Evolutionary conservation across 2,888 invertebrate species (phyloP), one percentile per base, ranked within the genome.

Genomic region (Torymus texanus): DNA sequence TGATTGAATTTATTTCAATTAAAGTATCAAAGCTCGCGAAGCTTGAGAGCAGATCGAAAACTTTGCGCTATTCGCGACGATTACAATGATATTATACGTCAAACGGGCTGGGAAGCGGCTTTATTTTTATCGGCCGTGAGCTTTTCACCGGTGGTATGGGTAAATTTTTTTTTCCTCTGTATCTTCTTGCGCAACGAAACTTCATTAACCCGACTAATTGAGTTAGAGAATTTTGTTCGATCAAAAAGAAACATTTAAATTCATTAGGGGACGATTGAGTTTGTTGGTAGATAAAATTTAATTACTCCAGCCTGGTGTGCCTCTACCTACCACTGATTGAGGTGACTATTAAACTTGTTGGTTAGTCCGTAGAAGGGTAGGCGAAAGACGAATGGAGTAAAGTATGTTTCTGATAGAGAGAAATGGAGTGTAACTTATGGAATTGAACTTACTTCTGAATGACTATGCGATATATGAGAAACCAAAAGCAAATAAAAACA

Each of bases 211-310:
- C 14, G 13, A 66, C 53, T 51, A 5, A 66, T 66, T 66, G 14
- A n/a, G 16, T 41, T 16, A 51, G 12, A 11, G 16, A 21, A 62
- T 62, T 41, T 62, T 21, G 21, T 29, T 41, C 8, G 41, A 41
- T 41, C 41, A 41, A 13, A 24, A 62, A 62, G 62, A 62, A n/a
- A n/a, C 62, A 41, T 29, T 62, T 55, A 24, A 67, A 67, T n/a
- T 14, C n/a, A n/a, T 13, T 10, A 55, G 24, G 24, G n/a, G 21
- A 13, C 16, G 59, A 59, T 13, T 24, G n/a, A 55, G 55, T 67
- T 55, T 14, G 67, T 55, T 67, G 13, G n/a, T 24, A 41, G 21
- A 67, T n/a, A 67, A 58, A 56, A 24, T 58, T 68, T 56, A 68
- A 68, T 68, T 67, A 67, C 53, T 4, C 16, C 41, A 1, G 41